Base-by-base conservation (phyloP, 1,140 invertebrate genomes). In the Drosophila baimaii region DNA sequence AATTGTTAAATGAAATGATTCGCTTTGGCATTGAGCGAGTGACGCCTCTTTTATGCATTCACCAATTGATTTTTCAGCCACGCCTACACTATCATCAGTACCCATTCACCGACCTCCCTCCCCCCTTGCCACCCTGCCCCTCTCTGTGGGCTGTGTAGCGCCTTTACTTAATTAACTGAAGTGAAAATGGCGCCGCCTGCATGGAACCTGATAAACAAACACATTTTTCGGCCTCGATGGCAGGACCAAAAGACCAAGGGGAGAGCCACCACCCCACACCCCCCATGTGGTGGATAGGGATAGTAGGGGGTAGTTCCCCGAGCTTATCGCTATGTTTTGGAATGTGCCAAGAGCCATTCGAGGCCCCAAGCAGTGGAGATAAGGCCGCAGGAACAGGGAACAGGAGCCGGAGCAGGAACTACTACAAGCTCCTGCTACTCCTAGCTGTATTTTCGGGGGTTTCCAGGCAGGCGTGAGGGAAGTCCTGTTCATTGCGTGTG, bases 131-230 rank as follows among this genome's bases (percentile, higher is more conserved):
- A 5, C 12, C 10, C 23, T 23, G 41, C 25, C 15, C 49, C 5
- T 6, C 25, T 3, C 47, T 5, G 19, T 35, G 31, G 13, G 1
- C 49, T 52, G 49, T 78, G 46, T 39, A 47, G 59, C 62, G 79
- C 76, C 84, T 88, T 88, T 80, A 89, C 83, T 88, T 88, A 88
- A 88, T 88, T 89, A 88, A 88, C 83, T 88, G 83, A 89, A 88
- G 83, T 88, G 84, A 90, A 88, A 88, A 88, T 89, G 70, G 70
- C 81, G 81, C 65, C 81, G 81, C 65, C 78, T 81, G 78, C 64
- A 58, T 68, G 78, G 51, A 37, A 59, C 62, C 51, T 57, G 81
- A 85, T 85, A 88, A 86, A 88, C 84, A 89, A 84, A 70, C 79
- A 70, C 79, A 77, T 55, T 89, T 86, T 85, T 61, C 57, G 79